Evolutionary conservation across 2,113 vertebrate species (phyloP).

Genomic region (Potamarius usumacintae): DNA sequence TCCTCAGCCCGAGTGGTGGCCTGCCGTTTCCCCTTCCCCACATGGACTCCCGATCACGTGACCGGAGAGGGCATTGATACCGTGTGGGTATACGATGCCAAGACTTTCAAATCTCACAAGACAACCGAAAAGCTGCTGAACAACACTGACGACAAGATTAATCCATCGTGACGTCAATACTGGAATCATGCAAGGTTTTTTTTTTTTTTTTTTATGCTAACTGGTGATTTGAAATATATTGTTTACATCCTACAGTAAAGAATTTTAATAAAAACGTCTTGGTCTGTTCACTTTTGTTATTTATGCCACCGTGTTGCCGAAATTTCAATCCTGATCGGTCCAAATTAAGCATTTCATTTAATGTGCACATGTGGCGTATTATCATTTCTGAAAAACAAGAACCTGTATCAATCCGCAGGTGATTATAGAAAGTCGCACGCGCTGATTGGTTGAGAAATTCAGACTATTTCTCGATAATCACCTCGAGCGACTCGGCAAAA

Average conservation of each 20-base stretch:
- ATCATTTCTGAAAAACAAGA: background rate
- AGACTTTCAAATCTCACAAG: conserved; percentile 60
- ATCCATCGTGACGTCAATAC: background rate
- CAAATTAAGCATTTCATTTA: background rate
- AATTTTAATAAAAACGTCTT: background rate
- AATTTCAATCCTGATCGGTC: background rate
- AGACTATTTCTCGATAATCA: no score
- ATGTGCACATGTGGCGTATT: background rate
- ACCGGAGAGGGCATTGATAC: conserved; percentile 86
- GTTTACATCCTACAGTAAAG: background rate
- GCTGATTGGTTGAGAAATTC: no score
- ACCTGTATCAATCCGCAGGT: no score
- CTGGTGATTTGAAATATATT: background rate
- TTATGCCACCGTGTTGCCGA: background rate
- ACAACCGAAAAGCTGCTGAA: conserved; percentile 6
- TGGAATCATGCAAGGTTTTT: background rate
- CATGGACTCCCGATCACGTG: conserved; percentile 80
- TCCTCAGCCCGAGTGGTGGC: conserved; percentile 82
- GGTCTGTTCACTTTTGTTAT: background rate
- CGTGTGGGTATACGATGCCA: conserved; percentile 86
- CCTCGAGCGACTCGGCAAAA: no score
- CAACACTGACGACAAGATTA: conserved; percentile 8
- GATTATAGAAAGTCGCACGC: no score
- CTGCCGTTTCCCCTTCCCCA: conserved; percentile 94
- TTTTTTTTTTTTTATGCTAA: background rate